These are phyloP conservation scores for Cephalopterus ornatus DNA, from an alignment of 2,113 vertebrate genomes.

Conservation along the genomic window DNA sequence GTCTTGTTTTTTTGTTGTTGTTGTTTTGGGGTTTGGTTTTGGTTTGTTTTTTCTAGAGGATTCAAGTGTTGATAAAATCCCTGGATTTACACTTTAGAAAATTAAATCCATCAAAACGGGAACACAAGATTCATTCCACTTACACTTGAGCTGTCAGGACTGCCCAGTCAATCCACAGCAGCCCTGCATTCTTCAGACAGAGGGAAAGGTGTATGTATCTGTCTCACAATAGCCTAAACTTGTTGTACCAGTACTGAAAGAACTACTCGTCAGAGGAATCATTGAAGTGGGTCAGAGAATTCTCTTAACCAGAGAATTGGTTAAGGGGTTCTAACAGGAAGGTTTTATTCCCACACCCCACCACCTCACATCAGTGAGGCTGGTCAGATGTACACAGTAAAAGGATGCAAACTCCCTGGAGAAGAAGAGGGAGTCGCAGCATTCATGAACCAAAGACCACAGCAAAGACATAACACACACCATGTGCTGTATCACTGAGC, in stretches of 20 bases:
- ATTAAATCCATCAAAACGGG: neutral
- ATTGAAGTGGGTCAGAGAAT: neutral
- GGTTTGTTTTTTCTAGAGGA: neutral
- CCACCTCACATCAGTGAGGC: neutral
- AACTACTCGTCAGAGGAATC: neutral
- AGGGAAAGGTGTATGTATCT: neutral
- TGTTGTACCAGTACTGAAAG: neutral
- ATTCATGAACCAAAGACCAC: neutral
- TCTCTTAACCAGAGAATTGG: neutral
- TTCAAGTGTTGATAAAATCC: neutral
- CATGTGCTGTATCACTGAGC: neutral
- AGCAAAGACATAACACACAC: rapidly evolving
- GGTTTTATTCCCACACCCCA: neutral
- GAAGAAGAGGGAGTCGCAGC: neutral
- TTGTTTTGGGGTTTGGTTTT: no score
- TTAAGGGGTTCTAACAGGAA: neutral
- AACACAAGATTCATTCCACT: neutral
- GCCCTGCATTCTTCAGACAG: neutral
- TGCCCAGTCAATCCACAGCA: neutral
- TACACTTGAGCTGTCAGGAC: neutral
- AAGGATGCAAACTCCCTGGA: neutral
- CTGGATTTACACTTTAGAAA: neutral
- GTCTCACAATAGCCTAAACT: neutral
- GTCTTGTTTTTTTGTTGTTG: no score
- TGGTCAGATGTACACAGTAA: neutral